These are phyloP conservation scores for Scaptomyza parva DNA, from an alignment of 2,888 invertebrate genomes.

Conservation along the genomic window DNA sequence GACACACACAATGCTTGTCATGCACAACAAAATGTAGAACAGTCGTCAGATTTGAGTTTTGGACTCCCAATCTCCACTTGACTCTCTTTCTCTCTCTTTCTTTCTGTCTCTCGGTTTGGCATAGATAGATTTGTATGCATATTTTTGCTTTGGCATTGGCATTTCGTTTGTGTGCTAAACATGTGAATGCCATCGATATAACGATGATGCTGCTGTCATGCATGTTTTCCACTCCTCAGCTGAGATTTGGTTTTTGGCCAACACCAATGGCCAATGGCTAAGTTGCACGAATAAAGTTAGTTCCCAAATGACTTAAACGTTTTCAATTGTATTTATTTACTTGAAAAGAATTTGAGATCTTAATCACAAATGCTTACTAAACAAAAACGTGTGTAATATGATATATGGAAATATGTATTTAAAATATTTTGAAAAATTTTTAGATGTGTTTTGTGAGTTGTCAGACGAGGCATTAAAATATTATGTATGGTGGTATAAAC, in stretches of 20 bases:
- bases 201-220: conserved; percentile 62
- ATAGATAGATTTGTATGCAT: conserved; percentile 76
- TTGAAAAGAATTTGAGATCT: neutral
- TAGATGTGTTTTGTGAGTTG: neutral
- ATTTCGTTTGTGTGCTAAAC: conserved; percentile 79
- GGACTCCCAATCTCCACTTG: conserved; percentile 35
- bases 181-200: conserved; percentile 77
- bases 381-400: too few species aligned
- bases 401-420: neutral
- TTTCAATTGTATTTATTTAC: conserved; percentile 3
- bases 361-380: neutral
- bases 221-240: conserved; percentile 35
- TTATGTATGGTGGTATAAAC: conserved; percentile 18
- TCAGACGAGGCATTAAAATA: conserved; percentile 19
- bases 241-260: conserved; percentile 64
- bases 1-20: conserved; percentile 50
- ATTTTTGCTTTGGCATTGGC: conserved; percentile 77
- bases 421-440: neutral
- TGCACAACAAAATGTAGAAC: conserved; percentile 77
- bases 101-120: conserved; percentile 45
- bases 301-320: conserved; percentile 21
- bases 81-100: conserved; percentile 16
- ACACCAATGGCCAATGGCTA: conserved; percentile 10
- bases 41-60: conserved; percentile 69
- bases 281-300: neutral